Evolutionary conservation across 2,797 vertebrate species (phyloP).

Genomic region (Enteromius anoplus): DNA sequence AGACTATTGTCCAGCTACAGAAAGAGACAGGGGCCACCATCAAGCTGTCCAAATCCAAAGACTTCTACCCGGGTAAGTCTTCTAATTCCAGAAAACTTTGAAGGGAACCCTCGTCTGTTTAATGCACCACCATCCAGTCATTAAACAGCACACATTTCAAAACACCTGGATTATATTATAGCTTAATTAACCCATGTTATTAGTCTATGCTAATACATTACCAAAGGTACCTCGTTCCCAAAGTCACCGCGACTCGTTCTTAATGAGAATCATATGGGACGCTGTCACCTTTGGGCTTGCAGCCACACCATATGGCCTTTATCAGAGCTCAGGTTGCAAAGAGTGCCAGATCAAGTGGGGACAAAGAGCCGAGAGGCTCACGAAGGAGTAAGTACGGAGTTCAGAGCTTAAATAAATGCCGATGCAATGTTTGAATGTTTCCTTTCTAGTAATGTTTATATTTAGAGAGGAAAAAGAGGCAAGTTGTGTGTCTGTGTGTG

Average conservation of each 20-base stretch:
- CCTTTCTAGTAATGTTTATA: slow-evolving; percentile 21
- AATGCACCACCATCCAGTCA: slow-evolving; percentile 10
- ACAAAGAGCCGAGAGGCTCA: slow-evolving; percentile 38
- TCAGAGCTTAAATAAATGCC: slow-evolving; percentile 2
- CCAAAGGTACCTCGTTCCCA: slow-evolving; percentile 21
- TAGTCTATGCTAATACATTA: slow-evolving; percentile 36
- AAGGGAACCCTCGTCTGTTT: slow-evolving; percentile 10
- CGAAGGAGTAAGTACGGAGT: background rate
- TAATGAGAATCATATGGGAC: slow-evolving; percentile 62
- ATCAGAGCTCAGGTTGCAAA: slow-evolving; percentile 57
- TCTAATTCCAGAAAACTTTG: slow-evolving; percentile 10
- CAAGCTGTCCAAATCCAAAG: slow-evolving; percentile 98
- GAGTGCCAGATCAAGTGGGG: slow-evolving; percentile 54
- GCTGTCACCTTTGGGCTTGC: slow-evolving; percentile 60
- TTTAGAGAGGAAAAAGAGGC: slow-evolving; percentile 15
- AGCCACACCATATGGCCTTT: slow-evolving; percentile 63
- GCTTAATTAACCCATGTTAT: slow-evolving; percentile 23
- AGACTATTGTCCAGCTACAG: slow-evolving; percentile 95
- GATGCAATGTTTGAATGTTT: background rate
- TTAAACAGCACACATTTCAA: slow-evolving; percentile 29
- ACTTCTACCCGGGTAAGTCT: slow-evolving; percentile 92
- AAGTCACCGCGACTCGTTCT: slow-evolving; percentile 39
- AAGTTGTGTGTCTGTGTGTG: slow-evolving; percentile 11
- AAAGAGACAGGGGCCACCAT: slow-evolving; percentile 96
- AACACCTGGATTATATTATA: slow-evolving; percentile 18